phyloP scores from a whole-genome alignment of 2,888 invertebrate species.

The Mesorhabditis spiculigera region DNA sequence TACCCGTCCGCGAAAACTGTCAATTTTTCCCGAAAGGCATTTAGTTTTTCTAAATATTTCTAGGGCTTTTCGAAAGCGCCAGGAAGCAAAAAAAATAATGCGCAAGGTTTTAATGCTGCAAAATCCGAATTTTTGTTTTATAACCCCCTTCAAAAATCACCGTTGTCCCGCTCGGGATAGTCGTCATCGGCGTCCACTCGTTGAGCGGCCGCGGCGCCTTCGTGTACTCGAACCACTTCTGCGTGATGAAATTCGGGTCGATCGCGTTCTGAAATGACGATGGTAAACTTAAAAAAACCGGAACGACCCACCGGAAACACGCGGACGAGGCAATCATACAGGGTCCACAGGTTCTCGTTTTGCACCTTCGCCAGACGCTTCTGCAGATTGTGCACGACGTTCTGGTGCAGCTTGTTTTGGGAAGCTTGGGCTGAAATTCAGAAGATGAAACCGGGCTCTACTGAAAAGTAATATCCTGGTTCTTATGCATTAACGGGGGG shows the following conservation, averaged over 20 bases:
- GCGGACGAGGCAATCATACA: background rate
- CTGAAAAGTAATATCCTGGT: too few species aligned
- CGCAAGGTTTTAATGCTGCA: too few species aligned
- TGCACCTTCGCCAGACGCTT: background rate
- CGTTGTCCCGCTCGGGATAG: background rate
- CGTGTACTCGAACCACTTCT: background rate
- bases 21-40: too few species aligned
- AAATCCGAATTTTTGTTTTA: too few species aligned
- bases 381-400: background rate
- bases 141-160: background rate
- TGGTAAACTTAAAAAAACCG: too few species aligned
- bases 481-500: too few species aligned
- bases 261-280: too few species aligned
- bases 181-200: background rate
- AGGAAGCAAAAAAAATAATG: too few species aligned
- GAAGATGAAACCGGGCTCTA: too few species aligned
- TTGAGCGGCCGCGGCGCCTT: background rate
- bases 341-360: background rate
- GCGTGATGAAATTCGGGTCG: background rate
- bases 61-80: too few species aligned
- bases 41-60: too few species aligned
- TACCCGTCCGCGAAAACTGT: too few species aligned
- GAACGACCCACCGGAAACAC: constrained; percentile 5
- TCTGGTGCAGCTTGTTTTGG: background rate
- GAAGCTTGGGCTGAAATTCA: background rate